Evolutionary conservation across 2,797 vertebrate species (phyloP).

Genomic region (Harpagifer antarcticus): DNA sequence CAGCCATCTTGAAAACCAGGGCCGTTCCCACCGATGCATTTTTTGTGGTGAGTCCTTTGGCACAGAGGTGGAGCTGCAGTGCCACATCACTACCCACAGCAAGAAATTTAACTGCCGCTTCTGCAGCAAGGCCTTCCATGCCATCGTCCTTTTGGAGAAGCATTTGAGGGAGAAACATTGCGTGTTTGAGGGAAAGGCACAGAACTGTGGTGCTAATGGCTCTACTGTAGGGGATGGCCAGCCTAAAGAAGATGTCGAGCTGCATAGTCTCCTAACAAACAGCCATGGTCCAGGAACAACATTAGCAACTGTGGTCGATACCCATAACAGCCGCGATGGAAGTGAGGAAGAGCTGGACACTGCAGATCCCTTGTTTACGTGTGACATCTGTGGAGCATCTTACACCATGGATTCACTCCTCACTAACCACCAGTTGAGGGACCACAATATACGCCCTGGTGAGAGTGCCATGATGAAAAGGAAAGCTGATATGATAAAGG

Average conservation of each 20-base stretch:
- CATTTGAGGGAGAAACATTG: slow-evolving; percentile 98
- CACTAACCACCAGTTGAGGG: slow-evolving; percentile 97
- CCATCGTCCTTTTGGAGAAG: slow-evolving; percentile 94
- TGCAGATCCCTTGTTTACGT: slow-evolving; percentile 95
- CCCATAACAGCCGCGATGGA: slow-evolving; percentile 94
- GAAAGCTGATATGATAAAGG: slow-evolving; percentile 98
- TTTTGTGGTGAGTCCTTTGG: slow-evolving; percentile 98
- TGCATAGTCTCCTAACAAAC: slow-evolving; percentile 92
- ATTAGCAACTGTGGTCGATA: slow-evolving; percentile 81
- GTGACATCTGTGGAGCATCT: slow-evolving; percentile 98
- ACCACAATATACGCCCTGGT: slow-evolving; percentile 98
- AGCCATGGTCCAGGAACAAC: slow-evolving; percentile 84
- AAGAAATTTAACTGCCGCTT: slow-evolving; percentile 99
- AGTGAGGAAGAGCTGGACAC: slow-evolving; percentile 96
- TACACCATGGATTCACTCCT: slow-evolving; percentile 99
- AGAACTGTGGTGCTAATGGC: slow-evolving; percentile 94
- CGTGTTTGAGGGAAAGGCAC: slow-evolving; percentile 94
- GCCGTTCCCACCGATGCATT: slow-evolving; percentile 95
- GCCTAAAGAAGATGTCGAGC: slow-evolving; percentile 94
- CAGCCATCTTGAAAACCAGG: slow-evolving; percentile 97
- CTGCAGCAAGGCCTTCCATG: slow-evolving; percentile 98
- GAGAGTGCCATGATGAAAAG: slow-evolving; percentile 96
- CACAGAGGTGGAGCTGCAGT: slow-evolving; percentile 98
- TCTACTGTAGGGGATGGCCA: slow-evolving; percentile 88
- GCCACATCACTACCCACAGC: slow-evolving; percentile 98